phyloP scores from a whole-genome alignment of 2,888 invertebrate species.

The Gymnoscelis rufifasciata region DNA sequence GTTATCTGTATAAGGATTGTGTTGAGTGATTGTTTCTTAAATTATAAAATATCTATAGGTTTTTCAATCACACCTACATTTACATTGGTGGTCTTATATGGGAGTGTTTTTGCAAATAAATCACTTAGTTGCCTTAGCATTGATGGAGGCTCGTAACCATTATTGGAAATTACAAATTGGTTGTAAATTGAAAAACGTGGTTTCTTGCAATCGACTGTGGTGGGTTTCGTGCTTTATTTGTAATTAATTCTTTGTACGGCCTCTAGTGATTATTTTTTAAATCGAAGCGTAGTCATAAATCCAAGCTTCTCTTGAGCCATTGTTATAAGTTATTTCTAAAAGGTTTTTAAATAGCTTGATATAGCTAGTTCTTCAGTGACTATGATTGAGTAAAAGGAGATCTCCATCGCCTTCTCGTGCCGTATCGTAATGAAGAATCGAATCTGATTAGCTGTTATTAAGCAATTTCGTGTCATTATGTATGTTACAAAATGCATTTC shows the following conservation, averaged over 20 bases:
- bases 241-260: not conserved
- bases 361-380: too few relatives aligned
- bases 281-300: not conserved
- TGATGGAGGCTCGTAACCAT: not conserved
- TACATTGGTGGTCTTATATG: not conserved
- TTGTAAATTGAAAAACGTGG: conserved; percentile 11
- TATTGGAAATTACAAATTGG: conserved; percentile 10
- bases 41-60: not conserved
- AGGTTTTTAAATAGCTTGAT: too few relatives aligned
- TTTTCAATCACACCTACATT: conserved; percentile 15
- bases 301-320: too few relatives aligned
- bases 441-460: too few relatives aligned
- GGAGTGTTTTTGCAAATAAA: conserved; percentile 11
- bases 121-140: not conserved
- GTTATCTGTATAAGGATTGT: conserved; percentile 4
- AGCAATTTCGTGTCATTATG: too few relatives aligned
- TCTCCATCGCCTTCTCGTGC: not conserved
- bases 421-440: too few relatives aligned
- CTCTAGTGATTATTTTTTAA: not conserved
- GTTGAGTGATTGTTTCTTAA: conserved; percentile 1
- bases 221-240: not conserved
- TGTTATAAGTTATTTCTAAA: too few relatives aligned
- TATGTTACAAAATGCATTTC: too few relatives aligned
- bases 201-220: conserved; percentile 5
- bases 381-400: too few relatives aligned